Base-by-base conservation (phyloP, 2,113 vertebrate genomes). In the Mormoops blainvillei region DNA sequence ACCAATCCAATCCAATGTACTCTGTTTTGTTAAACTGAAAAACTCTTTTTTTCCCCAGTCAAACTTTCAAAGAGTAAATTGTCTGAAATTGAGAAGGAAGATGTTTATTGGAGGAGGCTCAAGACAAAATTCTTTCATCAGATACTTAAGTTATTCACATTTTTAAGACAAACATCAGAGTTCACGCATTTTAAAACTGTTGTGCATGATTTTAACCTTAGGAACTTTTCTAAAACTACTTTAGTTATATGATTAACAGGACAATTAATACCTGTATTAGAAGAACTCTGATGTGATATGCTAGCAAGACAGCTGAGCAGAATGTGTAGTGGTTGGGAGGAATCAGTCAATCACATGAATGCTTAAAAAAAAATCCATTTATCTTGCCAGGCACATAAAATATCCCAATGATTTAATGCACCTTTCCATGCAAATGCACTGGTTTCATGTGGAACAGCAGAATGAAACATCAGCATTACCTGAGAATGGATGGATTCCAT, bases 341-440 rank as follows among this genome's bases (percentile, higher is more conserved):
- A 41, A 95, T 80, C 81, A 68, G 38, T 95, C 73, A 94, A 91
- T 95, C 91, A 95, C 76, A 91, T 93, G 93, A 93, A 71, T 90
- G 67, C 85, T 93, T 61, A 52, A 48, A 89, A 93, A 91, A 91
- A 81, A 58, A n/a, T n/a, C 83, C 71, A 81, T 92, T 94, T 95
- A 70, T 91, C 36, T 86, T 76, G 36, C 86, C 81, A 88, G 77
- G 61, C 82, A 91, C 67, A 93, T n/a, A 94, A 63, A 94, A 41
- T 87, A 95, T 86, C 74, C 56, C 61, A 41, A 50, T 93, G 94
- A 94, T 73, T 95, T 88, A 94, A 74, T 80, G 84, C 13, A 68
- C 56, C 61, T 80, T 85, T 63, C 41, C n/a, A 61, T 91, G 77
- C 19, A 83, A 90, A 93, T 90, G 41, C 13, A 8, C 24, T 73